Conservation (phyloP, 2,888 invertebrate genomes). For the Chrysopilus asiliformis region DNA sequence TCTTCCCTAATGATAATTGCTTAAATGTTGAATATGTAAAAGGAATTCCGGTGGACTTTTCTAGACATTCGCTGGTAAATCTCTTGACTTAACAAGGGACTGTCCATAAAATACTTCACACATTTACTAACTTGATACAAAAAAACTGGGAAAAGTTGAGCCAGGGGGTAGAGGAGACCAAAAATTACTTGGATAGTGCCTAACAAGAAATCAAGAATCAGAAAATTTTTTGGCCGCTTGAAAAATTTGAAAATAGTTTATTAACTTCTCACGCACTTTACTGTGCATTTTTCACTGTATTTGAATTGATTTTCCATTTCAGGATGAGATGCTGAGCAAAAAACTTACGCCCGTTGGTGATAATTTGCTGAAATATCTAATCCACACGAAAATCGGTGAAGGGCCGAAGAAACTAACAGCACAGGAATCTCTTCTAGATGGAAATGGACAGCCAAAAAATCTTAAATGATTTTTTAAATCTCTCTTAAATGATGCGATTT, state of each 20-base stretch:
- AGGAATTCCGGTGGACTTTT: conserved; percentile 39
- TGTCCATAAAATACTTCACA: too few species aligned
- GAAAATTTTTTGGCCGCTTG: conserved; percentile 7
- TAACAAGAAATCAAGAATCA: not conserved
- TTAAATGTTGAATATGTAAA: conserved; percentile 39
- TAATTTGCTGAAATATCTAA: conserved; percentile 65
- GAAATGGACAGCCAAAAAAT: conserved; percentile 37
- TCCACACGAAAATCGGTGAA: conserved; percentile 68
- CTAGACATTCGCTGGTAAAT: too few species aligned
- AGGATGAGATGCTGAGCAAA: conserved; percentile 10
- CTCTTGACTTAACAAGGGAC: too few species aligned
- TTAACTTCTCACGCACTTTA: too few species aligned
- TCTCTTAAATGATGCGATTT: too few species aligned
- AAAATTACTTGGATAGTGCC: too few species aligned
- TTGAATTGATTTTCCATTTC: conserved; percentile 8
- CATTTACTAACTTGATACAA: too few species aligned
- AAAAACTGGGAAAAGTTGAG: too few species aligned
- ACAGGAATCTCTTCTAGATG: conserved; percentile 39
- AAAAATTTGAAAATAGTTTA: too few species aligned
- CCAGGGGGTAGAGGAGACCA: too few species aligned
- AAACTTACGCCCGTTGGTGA: conserved; percentile 13
- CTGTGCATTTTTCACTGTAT: too few species aligned
- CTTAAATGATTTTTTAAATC: too few species aligned
- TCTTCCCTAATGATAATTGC: conserved; percentile 49
- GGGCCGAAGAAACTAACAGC: conserved; percentile 47